These are phyloP conservation scores for Tapirus terrestris DNA, from an alignment of 2,113 vertebrate species.

Conservation along the genomic window DNA sequence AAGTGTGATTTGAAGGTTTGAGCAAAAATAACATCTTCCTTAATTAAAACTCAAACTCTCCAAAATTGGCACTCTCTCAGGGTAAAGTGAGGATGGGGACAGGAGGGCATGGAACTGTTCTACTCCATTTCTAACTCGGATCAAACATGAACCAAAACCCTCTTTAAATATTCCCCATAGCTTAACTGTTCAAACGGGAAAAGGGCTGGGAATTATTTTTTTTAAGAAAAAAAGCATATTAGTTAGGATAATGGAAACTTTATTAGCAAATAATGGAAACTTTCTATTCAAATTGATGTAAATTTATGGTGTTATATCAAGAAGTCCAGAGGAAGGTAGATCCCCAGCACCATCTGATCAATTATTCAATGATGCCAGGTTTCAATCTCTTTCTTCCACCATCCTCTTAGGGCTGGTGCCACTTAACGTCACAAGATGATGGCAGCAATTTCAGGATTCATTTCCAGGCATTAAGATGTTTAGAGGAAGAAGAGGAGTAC, in stretches of 20 bases:
- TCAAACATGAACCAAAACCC: not conserved
- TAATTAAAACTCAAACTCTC: constrained; percentile 41
- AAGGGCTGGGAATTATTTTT: not conserved
- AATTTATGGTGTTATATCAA: not conserved
- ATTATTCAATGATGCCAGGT: not conserved
- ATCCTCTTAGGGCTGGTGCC: not conserved
- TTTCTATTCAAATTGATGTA: not conserved
- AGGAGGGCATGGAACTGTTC: not conserved
- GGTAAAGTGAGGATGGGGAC: not conserved
- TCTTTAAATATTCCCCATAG: not conserved
- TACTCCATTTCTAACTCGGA: not conserved
- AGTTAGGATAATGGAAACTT: not conserved
- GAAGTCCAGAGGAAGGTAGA: not conserved
- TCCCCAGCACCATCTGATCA: not conserved
- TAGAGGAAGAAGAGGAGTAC: not conserved
- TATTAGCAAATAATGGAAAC: not conserved
- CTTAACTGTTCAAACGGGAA: not conserved
- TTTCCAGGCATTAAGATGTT: not conserved
- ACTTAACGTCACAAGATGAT: not conserved
- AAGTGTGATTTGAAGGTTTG: not conserved
- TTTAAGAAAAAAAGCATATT: not conserved
- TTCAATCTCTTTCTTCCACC: not conserved
- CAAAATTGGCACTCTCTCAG: not conserved
- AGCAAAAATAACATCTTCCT: not conserved
- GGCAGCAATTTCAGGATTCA: not conserved